Evolutionary conservation across 2,113 vertebrate species (phyloP).

Genomic region (Myodes glareolus): DNA sequence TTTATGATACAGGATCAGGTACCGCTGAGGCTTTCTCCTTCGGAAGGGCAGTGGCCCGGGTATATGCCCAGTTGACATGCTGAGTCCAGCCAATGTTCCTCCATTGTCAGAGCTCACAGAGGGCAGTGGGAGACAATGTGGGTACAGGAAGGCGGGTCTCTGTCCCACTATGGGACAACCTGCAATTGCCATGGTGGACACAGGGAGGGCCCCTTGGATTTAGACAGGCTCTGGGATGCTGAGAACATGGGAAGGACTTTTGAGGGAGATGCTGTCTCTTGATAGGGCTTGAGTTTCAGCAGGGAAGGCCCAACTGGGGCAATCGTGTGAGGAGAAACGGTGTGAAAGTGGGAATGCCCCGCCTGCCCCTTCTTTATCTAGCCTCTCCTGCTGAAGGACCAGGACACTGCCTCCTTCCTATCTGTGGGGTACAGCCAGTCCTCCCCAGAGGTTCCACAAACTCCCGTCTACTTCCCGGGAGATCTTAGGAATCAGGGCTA

Average conservation of each 20-base stretch:
- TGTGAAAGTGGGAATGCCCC: not conserved
- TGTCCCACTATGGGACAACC: not conserved
- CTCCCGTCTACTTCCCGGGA: not conserved
- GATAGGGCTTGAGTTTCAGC: not conserved
- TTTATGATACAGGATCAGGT: not conserved
- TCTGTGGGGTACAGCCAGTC: too few species aligned
- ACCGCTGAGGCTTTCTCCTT: not conserved
- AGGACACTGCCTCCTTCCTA: fast-evolving
- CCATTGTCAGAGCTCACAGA: not conserved
- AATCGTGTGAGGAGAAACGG: not conserved
- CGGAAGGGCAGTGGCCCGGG: not conserved
- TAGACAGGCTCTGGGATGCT: not conserved
- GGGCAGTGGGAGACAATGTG: not conserved
- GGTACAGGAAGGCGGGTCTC: conserved; percentile 18
- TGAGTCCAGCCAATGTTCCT: not conserved
- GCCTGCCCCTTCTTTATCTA: not conserved
- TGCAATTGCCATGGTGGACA: not conserved
- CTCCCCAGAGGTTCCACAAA: not conserved
- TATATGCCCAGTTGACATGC: not conserved
- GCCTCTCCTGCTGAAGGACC: not conserved
- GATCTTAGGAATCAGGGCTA: not conserved
- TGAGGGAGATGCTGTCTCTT: not conserved
- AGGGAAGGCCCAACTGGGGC: not conserved
- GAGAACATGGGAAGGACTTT: too few species aligned
- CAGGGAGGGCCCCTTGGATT: not conserved